Percentiles rank a stretch among this genome's conserved stretches.
Evolutionary conservation across 2,888 invertebrate genomes (phyloP).

Genomic region (Euzophera pinguis): DNA sequence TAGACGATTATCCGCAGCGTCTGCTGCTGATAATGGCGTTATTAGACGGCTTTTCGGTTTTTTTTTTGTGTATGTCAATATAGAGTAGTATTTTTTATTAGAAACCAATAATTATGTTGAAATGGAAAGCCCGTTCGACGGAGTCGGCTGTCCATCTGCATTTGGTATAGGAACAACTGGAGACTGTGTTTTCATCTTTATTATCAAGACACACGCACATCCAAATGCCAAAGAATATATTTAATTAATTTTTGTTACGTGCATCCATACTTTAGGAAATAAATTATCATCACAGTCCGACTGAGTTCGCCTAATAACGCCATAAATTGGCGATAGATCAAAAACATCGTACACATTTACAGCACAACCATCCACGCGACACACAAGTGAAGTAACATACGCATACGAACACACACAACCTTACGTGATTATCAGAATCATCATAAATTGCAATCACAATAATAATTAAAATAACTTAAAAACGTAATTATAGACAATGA

Average conservation of each 20-base stretch:
- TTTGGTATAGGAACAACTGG: too few relatives aligned
- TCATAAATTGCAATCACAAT: slow-evolving; percentile 43
- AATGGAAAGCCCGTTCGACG: too few relatives aligned
- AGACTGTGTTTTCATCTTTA: too few relatives aligned
- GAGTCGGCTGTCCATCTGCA: too few relatives aligned
- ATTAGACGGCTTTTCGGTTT: slow-evolving; percentile 28
- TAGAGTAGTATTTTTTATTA: too few relatives aligned
- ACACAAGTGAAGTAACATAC: slow-evolving; percentile 24
- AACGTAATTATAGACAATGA: slow-evolving; percentile 54
- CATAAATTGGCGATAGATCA: slow-evolving; percentile 37
- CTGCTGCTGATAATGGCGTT: slow-evolving; percentile 44
- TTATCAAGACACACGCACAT: too few relatives aligned
- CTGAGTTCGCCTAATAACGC: slow-evolving; percentile 40
- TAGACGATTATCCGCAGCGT: slow-evolving; percentile 55
- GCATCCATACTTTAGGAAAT: too few relatives aligned
- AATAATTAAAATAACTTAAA: slow-evolving; percentile 23
- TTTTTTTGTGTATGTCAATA: too few relatives aligned
- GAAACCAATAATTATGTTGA: too few relatives aligned
- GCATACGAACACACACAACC: slow-evolving; percentile 29
- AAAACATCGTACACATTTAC: slow-evolving; percentile 29
- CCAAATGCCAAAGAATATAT: too few relatives aligned
- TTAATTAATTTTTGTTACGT: too few relatives aligned
- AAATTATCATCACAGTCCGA: background rate
- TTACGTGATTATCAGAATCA: slow-evolving; percentile 42
- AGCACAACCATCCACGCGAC: slow-evolving; percentile 26